Conservation (phyloP, 2,888 invertebrate genomes). For the Helobdella robusta region DNA sequence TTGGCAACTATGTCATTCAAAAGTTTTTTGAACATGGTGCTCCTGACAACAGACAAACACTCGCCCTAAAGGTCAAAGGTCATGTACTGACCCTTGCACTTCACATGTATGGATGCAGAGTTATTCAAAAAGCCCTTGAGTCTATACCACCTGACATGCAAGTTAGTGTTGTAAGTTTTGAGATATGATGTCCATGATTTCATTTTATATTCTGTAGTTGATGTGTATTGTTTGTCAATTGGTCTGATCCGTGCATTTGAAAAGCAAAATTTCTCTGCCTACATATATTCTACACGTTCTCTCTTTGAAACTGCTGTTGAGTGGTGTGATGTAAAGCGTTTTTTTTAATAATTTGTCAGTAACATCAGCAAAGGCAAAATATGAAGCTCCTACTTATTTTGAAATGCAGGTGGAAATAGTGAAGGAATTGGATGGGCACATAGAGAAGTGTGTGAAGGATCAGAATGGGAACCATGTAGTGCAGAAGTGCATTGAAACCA, state of each 20-base stretch:
- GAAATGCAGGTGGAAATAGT: constrained; percentile 72
- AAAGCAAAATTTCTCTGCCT: too few species aligned
- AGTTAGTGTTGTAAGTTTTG: constrained; percentile 37
- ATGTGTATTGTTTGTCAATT: too few species aligned
- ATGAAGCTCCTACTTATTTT: too few species aligned
- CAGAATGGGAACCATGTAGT: constrained; percentile 99
- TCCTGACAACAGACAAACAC: constrained; percentile 85
- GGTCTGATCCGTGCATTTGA: too few species aligned
- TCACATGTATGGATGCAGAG: constrained; percentile 99
- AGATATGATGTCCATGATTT: too few species aligned
- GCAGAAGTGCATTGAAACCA: constrained; percentile 98
- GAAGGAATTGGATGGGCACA: constrained; percentile 90
- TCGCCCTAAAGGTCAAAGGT: constrained; percentile 68
- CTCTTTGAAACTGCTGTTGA: too few species aligned
- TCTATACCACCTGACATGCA: constrained; percentile 90
- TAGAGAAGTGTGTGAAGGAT: constrained; percentile 96
- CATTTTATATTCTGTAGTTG: too few species aligned
- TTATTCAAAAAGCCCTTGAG: constrained; percentile 97
- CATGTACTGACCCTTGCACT: constrained; percentile 89
- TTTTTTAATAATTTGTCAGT: too few species aligned
- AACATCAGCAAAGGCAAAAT: too few species aligned
- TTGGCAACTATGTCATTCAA: constrained; percentile 60
- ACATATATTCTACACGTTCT: too few species aligned
- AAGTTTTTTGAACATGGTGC: constrained; percentile 99
- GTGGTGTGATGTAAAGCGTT: too few species aligned